Conservation (phyloP, 2,888 invertebrate species). For the Linyphia triangularis region DNA sequence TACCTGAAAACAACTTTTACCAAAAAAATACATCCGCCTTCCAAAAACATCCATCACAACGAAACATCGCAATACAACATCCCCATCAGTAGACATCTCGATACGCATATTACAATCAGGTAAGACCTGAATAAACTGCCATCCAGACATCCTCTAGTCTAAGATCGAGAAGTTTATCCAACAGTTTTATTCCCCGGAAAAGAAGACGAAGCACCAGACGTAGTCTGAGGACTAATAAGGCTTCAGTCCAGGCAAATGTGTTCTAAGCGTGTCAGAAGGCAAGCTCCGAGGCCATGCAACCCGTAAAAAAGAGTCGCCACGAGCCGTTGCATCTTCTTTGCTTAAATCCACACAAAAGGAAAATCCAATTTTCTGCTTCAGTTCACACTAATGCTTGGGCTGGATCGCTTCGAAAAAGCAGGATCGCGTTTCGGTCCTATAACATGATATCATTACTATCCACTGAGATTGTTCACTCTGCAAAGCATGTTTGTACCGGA, state of each 20-base stretch:
- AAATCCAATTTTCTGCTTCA: slow-evolving; percentile 62
- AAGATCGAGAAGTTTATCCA: background rate
- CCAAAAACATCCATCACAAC: too few species aligned
- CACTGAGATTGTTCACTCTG: slow-evolving; percentile 17
- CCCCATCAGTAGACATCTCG: background rate
- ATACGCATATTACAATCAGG: background rate
- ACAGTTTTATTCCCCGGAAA: background rate
- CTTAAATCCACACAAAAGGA: slow-evolving; percentile 31
- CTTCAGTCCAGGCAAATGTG: slow-evolving; percentile 10
- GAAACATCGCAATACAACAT: too few species aligned
- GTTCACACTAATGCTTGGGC: slow-evolving; percentile 24
- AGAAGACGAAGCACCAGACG: slow-evolving; percentile 25
- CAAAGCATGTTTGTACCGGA: background rate
- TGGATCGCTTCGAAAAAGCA: background rate
- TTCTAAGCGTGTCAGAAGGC: slow-evolving; percentile 8
- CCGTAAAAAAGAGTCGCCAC: background rate
- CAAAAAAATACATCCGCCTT: too few species aligned
- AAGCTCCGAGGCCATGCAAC: background rate
- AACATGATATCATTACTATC: background rate
- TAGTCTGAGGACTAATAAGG: slow-evolving; percentile 55
- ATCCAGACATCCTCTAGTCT: background rate
- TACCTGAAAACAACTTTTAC: too few species aligned
- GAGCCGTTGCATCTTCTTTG: slow-evolving; percentile 45
- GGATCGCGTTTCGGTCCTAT: slow-evolving; percentile 36
- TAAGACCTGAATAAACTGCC: slow-evolving; percentile 2